Evolutionary conservation across 1,140 invertebrate genomes (phyloP), one percentile per base, ranked within the genome.

Genomic region (Zophobas morio): DNA sequence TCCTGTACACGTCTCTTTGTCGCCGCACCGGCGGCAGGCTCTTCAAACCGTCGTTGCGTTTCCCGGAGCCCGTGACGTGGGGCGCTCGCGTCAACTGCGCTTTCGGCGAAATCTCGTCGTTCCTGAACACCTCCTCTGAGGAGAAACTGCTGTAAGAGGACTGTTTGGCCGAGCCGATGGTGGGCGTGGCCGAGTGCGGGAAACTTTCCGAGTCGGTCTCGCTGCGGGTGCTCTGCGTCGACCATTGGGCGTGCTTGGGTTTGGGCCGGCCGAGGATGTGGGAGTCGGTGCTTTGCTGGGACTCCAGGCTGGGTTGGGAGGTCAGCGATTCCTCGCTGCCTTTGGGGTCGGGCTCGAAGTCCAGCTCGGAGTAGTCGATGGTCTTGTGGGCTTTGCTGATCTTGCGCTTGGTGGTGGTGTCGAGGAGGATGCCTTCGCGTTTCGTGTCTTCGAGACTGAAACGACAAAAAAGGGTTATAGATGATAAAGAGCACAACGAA

Each of bases 271-370:
- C 42, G 3, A 51, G 6, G 5, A 75, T 74, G 66, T 84, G 81
- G 37, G 83, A 83, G 71, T 84, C 82, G 20, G 79, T 71, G 72
- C 81, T 83, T 20, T 81, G 82, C 49, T 83, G 81, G 5, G 82
- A 85, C 57, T 83, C 83, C 35, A 79, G 81, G 75, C 84, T 85
- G n/a, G 78, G 76, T 57, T 88, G 85, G 60, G 89, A 90, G 2
- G 87, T 86, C 39, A 90, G 82, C 71, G 89, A 90, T 78, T 91
- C 89, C 33, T 89, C 83, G 74, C 89, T 90, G 6, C 88, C 88
- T 82, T 90, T 90, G 20, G 88, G 84, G 6, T 87, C 78, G 5
- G 81, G 81, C 1, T 71, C 79, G 73, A 82, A 84, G 36, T 83
- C 81, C n/a, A 84, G 76, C 66, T 85, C 83, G 34, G 87, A 82